A percentile compares a stretch with the other conserved stretches of the same genome.
Conservation (phyloP, 2,113 vertebrate species). For the Neoarius graeffei region DNA sequence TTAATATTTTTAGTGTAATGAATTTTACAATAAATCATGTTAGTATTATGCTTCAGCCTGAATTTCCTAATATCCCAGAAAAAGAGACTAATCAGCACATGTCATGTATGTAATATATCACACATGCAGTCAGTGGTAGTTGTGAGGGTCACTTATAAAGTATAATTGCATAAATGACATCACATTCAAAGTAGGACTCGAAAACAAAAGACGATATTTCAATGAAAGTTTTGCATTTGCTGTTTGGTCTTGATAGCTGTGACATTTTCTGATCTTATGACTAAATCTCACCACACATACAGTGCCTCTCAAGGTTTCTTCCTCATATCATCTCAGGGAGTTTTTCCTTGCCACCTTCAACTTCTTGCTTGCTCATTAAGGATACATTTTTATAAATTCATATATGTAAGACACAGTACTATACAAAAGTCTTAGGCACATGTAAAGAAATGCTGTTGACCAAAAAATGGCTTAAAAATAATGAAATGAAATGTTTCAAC, state of each 20-base stretch:
- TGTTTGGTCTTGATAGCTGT: background rate
- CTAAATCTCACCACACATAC: background rate
- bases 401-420: too few relatives aligned
- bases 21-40: background rate
- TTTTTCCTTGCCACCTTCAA: too few relatives aligned
- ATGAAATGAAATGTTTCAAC: too few relatives aligned
- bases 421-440: too few relatives aligned
- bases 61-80: background rate
- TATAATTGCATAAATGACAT: background rate
- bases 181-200: background rate
- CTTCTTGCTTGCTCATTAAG: too few relatives aligned
- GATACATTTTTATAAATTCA: too few relatives aligned
- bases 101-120: background rate
- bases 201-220: background rate
- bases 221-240: background rate
- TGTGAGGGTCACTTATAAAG: background rate
- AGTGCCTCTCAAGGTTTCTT: too few relatives aligned
- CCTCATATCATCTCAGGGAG: too few relatives aligned
- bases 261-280: background rate
- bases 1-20: background rate
- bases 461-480: too few relatives aligned
- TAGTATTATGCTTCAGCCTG: background rate
- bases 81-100: background rate
- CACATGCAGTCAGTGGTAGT: background rate
- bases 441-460: too few relatives aligned